Evolutionary conservation across 2,113 vertebrate genomes (phyloP), one percentile per base, ranked within the genome.

Genomic region (Cyprinus carpio): DNA sequence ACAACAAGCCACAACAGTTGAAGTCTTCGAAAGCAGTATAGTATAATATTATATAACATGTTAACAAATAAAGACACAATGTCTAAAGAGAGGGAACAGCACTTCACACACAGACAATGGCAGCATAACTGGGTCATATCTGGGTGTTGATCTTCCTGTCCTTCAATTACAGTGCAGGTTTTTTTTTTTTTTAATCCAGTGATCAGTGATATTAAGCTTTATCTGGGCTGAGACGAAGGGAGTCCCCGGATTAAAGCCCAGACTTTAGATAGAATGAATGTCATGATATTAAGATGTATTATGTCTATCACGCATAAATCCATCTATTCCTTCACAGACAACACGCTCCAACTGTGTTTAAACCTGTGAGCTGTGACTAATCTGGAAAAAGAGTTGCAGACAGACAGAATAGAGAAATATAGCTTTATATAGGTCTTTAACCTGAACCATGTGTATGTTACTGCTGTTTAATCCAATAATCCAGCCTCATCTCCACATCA

Each of bases 191-290:
- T 51, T 6, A 67, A 81, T 81, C 79, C 62, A 81, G 79, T 13
- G 79, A 81, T 81, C 62, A 67, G 60, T 20, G 43, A 81, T 67
- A 81, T 81, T 81, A 81, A 81, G 40, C 25, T 81, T 81, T 31
- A 81, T 67, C 79, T 67, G 37, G n/a, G n/a, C 43, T 81, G 78
- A 64, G 56, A 81, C n/a, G 9, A 1, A 51, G 60, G 79, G 79
- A 81, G 25, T 29, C 79, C 79, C 79, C 8, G 64, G 79, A 81
- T 81, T 81, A 81, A 81, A 46, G 37, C 58, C 15, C 16, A 67
- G 60, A 49, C 40, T 25, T 13, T 43, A 31, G 40, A 81, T 40
- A 67, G 10, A 43, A 2, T 16, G 4, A 64, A 64, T 49, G 62
- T 5, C 1, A 4, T 23, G 10, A 67, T 62, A 81, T 67, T 81